Base-by-base conservation (phyloP, 2,888 invertebrate species). In the Aleiodes leptofemur region DNA sequence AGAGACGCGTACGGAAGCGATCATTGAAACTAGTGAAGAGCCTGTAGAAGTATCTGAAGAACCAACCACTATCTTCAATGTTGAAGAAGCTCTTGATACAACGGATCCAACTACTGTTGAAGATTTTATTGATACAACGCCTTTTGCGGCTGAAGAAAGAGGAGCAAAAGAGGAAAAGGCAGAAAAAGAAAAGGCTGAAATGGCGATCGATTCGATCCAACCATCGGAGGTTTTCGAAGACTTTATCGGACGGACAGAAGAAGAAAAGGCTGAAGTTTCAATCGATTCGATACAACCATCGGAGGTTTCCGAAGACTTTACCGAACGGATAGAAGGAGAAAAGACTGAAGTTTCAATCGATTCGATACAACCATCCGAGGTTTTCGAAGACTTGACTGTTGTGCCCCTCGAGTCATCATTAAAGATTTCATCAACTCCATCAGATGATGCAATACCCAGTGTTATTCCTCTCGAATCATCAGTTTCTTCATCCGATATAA, bases 391-490 rank as follows among this genome's bases (percentile, higher is more conserved):
- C 66, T 72, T 79, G 48, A 76, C 77, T n/a, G 80, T 79, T 13
- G 75, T 78, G n/a, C 80, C 79, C 13, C 50, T 81, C 29, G 79
- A 80, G 50, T 74, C 77, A 8, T 61, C 73, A 9, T 23, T 73
- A 4, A 59, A 74, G 38, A 77, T 69, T 48, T 77, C 78, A 11
- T 66, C 71, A 2, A 66, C 56, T 1, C 13, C 73, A 31, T 29
- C 9, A 3, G 84, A 82, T 29, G 81, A 81, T 48, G 82, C 85
- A 3, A 80, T 88, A 66, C 88, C 88, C 11, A 84, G 83, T 76
- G 88, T 88, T 13, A 86, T 88, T 56, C 88, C 88, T n/a, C 79
- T 88, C 14, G 83, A 78, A 11, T 80, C 76, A 81, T 31, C n/a
- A 31, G 48, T 57, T 14, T 13, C 29, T 34, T 8, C 48, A 23